Evolutionary conservation across 2,113 vertebrate species (phyloP).

Genomic region (Rhombomys opimus): DNA sequence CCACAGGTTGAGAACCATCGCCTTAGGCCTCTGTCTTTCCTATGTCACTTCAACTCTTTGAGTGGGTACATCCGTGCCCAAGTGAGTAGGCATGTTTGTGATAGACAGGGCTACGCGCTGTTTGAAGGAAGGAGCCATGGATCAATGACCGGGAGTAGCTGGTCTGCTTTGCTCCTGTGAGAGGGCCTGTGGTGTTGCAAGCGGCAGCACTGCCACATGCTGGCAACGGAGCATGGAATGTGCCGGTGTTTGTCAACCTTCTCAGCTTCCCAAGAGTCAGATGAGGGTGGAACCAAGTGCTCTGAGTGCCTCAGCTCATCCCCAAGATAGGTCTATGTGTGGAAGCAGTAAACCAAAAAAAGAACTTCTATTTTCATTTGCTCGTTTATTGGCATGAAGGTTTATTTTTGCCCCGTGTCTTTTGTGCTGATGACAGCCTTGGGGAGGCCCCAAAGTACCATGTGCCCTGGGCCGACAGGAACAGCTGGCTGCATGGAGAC

Average conservation of each 20-base stretch:
- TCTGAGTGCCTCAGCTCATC: neutral
- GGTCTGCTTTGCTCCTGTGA: accelerated
- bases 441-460: neutral
- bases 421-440: neutral
- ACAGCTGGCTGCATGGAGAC: neutral
- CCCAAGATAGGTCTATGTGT: conserved; percentile 1
- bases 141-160: no score
- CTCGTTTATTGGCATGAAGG: neutral
- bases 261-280: neutral
- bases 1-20: neutral
- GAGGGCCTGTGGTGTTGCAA: neutral
- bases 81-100: neutral
- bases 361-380: conserved; percentile 64
- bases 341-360: conserved; percentile 28
- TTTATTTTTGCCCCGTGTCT: conserved; percentile 41
- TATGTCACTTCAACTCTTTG: accelerated
- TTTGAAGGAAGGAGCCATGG: neutral
- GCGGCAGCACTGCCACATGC: neutral
- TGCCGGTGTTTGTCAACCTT: neutral
- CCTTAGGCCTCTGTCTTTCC: neutral
- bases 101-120: no score
- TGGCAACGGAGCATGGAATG: no score
- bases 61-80: accelerated
- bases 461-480: neutral
- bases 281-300: neutral